These are phyloP conservation scores for Periophthalmodon schlosseri DNA, from an alignment of 2,113 vertebrate genomes.

Conservation along the genomic window DNA sequence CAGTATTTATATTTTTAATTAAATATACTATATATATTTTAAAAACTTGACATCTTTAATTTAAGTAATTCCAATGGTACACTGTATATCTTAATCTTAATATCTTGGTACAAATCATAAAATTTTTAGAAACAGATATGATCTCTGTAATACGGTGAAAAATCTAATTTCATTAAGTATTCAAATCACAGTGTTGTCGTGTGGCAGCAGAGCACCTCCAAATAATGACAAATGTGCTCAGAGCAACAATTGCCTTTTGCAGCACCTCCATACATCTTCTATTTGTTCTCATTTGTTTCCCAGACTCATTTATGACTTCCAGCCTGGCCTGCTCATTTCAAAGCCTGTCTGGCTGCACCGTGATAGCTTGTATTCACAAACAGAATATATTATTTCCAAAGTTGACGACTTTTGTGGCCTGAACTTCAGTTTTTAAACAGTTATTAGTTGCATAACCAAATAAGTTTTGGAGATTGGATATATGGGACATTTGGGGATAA, in stretches of 20 bases:
- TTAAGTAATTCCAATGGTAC: no score
- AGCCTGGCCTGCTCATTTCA: constrained; percentile 13
- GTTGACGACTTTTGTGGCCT: constrained; percentile 21
- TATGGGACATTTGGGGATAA: constrained; percentile 18
- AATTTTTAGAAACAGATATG: neutral
- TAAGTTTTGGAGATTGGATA: neutral
- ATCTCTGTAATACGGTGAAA: neutral
- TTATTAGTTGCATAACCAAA: constrained; percentile 14
- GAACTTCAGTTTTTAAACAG: constrained; percentile 16
- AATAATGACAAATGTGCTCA: constrained; percentile 10
- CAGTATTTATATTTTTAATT: no score
- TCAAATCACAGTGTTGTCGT: constrained; percentile 24
- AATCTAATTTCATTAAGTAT: constrained; percentile 40
- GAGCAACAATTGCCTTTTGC: constrained; percentile 23
- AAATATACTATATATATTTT: no score
- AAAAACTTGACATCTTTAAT: no score
- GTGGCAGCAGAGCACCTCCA: constrained; percentile 14
- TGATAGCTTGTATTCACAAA: constrained; percentile 27
- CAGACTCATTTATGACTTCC: constrained; percentile 39
- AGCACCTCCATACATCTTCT: constrained; percentile 22
- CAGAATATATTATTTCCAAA: constrained; percentile 13
- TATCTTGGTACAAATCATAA: neutral
- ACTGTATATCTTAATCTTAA: no score
- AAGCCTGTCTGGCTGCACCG: constrained; percentile 14
- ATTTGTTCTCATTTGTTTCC: constrained; percentile 42